These are phyloP conservation scores for Copidosoma floridanum DNA, from an alignment of 1,140 invertebrate species.

Conservation along the genomic window DNA sequence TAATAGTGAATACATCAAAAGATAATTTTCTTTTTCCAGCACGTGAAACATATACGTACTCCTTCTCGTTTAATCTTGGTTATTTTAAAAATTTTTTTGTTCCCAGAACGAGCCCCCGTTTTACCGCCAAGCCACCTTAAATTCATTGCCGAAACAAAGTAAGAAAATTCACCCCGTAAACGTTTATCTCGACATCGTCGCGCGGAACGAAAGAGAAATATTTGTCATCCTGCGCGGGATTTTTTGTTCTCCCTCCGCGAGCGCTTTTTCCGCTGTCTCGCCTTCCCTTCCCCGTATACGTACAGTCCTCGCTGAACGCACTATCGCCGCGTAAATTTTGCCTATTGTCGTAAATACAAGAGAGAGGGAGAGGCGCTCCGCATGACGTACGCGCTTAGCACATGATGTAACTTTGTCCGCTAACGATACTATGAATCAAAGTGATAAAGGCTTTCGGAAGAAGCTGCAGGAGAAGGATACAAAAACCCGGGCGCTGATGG, in stretches of 20 bases:
- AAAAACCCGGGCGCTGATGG: slow-evolving; percentile 6
- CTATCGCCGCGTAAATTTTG: slow-evolving; percentile 2
- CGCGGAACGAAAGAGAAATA: slow-evolving; percentile 7
- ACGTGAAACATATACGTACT: no score
- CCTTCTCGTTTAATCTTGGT: no score
- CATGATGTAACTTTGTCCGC: slow-evolving; percentile 7
- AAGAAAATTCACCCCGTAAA: background rate
- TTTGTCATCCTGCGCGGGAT: background rate
- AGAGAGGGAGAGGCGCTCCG: no score
- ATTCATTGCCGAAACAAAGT: no score
- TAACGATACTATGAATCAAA: slow-evolving; percentile 26
- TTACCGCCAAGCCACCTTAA: no score
- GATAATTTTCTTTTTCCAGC: no score
- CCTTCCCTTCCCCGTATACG: no score
- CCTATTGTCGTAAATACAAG: slow-evolving; percentile 17
- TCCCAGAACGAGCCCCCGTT: no score
- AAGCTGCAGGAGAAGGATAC: background rate
- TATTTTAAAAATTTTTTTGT: no score
- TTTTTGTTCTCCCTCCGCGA: background rate
- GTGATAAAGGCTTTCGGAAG: slow-evolving; percentile 11
- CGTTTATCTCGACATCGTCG: background rate
- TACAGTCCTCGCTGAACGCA: no score
- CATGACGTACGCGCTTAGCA: slow-evolving; percentile 8
- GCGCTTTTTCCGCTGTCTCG: no score
- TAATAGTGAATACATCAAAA: no score